Conservation (phyloP, 2,113 vertebrate genomes). For the Phalacrocorax pelagicus region DNA sequence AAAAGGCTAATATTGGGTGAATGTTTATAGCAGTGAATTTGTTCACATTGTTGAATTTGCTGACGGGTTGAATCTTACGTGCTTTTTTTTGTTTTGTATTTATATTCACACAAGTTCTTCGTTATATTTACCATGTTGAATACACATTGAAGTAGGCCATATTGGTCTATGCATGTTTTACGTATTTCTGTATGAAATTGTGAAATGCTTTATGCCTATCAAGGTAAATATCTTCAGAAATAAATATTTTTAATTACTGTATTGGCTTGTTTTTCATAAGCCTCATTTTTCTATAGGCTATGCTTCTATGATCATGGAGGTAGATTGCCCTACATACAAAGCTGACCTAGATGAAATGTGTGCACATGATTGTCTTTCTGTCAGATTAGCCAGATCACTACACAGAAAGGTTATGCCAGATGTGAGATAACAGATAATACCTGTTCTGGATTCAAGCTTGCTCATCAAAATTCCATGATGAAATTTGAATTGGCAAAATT, state of each 20-base stretch:
- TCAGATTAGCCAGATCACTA: neutral
- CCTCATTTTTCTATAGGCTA: neutral
- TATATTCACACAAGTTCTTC: slow-evolving; percentile 75
- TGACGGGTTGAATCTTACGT: slow-evolving; percentile 68
- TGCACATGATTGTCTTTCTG: neutral
- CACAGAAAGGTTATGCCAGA: neutral
- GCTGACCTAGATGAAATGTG: neutral
- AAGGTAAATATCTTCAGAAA: slow-evolving; percentile 83
- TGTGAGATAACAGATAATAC: neutral
- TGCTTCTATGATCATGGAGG: neutral
- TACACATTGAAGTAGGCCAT: slow-evolving; percentile 80
- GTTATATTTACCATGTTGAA: slow-evolving; percentile 89
- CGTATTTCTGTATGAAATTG: slow-evolving; percentile 94
- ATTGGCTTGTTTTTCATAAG: slow-evolving; percentile 1
- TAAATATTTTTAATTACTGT: slow-evolving; percentile 83
- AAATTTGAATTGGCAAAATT: neutral
- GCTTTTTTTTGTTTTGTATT: slow-evolving; percentile 79
- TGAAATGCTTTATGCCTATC: slow-evolving; percentile 77
- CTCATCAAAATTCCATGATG: neutral
- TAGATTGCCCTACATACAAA: rapidly evolving
- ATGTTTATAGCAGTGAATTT: slow-evolving; percentile 65
- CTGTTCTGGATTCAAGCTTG: neutral
- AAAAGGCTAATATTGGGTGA: slow-evolving; percentile 65
- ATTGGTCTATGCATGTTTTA: slow-evolving; percentile 85
- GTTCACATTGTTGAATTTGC: slow-evolving; percentile 70